phyloP scores from a whole-genome alignment of 2,888 invertebrate species.

The Eupithecia subfuscata region DNA sequence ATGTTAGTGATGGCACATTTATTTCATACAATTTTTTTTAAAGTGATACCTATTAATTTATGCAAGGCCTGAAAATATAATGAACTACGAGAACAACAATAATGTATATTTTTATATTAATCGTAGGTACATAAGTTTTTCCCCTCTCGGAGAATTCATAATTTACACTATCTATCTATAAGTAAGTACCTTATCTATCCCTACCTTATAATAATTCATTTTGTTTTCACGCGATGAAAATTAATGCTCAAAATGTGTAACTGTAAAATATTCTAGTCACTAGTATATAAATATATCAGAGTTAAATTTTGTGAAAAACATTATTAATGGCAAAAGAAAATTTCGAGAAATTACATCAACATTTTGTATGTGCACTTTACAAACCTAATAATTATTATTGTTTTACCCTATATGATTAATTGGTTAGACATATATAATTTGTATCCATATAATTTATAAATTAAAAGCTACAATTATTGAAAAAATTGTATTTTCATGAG shows the following conservation, averaged over 20 bases:
- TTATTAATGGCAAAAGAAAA: conserved; percentile 12
- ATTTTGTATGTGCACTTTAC: conserved; percentile 52
- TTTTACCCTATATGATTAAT: conserved; percentile 41
- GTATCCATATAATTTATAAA: conserved; percentile 61
- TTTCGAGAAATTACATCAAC: conserved; percentile 43
- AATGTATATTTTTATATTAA: conserved; percentile 43
- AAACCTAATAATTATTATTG: conserved; percentile 38
- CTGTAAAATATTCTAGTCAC: conserved; percentile 16
- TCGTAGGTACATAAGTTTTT: conserved; percentile 32
- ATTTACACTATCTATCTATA: conserved; percentile 42
- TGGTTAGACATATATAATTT: conserved; percentile 48
- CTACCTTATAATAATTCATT: conserved; percentile 47
- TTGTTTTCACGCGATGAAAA: conserved; percentile 50
- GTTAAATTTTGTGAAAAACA: neutral
- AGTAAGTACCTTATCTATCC: conserved; percentile 44
- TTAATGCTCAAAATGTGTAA: conserved; percentile 41
- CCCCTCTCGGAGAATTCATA: conserved; percentile 49
- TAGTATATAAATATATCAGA: conserved; percentile 7
- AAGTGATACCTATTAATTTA: neutral
- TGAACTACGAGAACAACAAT: neutral
- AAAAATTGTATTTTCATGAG: conserved; percentile 50
- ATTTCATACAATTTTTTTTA: neutral
- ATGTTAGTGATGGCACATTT: neutral
- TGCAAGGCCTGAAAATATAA: neutral
- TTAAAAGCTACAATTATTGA: conserved; percentile 64